Evolutionary conservation across 2,797 vertebrate species (phyloP), one percentile per base, ranked within the genome.

Genomic region (Taenioides sp.): DNA sequence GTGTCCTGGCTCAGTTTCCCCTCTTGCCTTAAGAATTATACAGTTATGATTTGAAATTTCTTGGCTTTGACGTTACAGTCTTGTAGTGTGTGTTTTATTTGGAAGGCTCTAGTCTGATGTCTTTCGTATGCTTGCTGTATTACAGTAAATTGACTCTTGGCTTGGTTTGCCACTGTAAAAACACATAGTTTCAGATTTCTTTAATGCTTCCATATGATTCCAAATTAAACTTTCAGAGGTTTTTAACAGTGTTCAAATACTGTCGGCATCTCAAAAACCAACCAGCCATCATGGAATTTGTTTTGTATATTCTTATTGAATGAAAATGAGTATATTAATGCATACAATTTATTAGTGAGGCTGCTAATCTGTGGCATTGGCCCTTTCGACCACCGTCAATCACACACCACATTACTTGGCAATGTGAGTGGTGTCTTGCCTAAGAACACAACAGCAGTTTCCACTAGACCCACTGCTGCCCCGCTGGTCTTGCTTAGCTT

Each of bases 1-100:
- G 6, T 17, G 47, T 74, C 80, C 70, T 61, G 62, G 31, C 67
- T 83, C 69, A 69, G 68, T 68, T 76, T 60, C 71, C 28, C 37
- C 37, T 28, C 65, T 61, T 60, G 50, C 80, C 79, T 70, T 81
- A 66, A 78, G 76, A 74, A 70, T 77, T 74, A 74, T 84, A 84
- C 65, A 81, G 73, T 75, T 75, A 71, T 69, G 54, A 88, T 84
- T 82, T 84, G 71, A 79, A 78, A 73, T 78, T 78, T 66, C 78
- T 80, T 80, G 81, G 79, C 78, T 73, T 18, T n/a, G 2, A 72
- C 64, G 57, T 78, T 72, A 67, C 70, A 31, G 50, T 52, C 73
- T 74, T 68, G 25, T 74, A 72, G 63, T 37, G 47, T 75, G 16
- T 65, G 64, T 85, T 86, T 72, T 79, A 77, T 80, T 85, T 87